Base-by-base conservation (phyloP, 2,797 vertebrate species). In the Propithecus perrieri region DNA sequence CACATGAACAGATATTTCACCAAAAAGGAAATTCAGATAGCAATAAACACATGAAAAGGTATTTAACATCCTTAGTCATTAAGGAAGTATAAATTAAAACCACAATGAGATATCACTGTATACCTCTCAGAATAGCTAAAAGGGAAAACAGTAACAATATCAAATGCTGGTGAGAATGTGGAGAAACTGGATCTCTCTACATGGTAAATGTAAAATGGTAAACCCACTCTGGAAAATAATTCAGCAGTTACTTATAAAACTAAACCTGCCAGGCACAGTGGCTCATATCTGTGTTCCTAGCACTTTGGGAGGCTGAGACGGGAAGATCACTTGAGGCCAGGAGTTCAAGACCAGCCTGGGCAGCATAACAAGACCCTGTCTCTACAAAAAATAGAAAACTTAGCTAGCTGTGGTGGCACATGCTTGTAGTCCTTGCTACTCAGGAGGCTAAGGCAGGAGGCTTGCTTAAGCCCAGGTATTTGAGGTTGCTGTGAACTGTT, bases 1-100 rank as follows among this genome's bases (percentile, higher is more conserved):
- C 22, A 69, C 43, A 69, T 15, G 12, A 92, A 69, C 59, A 69
- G 46, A 57, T 87, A 74, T 41, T 91, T 88, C n/a, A 69, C 30
- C 33, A 24, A 80, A 91, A 53, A 46, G 81, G 65, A 80, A 30
- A 46, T 72, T 33, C 9, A 61, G 7, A 30, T 89, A 46, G 57
- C 67, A 75, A 63, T 55, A 83, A 75, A 30, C 67, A 43, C 48
- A 67, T 84, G 69, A 84, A 89, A 65, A 84, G 18, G 30, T 57
- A 38, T 84, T 78, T 1, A 33, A 30, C 41, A 71, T 88, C 46
- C 48, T 38, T 65, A 89, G 30, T 94, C 67, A 83, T 65, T 74
- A 94, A 63, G 67, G 17, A 94, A 88, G 75, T 74, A 20, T 69
- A 83, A 35, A n/a, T 83, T 59, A 81, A 94, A 94, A 81, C 15